These are phyloP conservation scores for Trypoxylus dichotomus DNA, from an alignment of 1,140 invertebrate genomes.

Conservation along the genomic window DNA sequence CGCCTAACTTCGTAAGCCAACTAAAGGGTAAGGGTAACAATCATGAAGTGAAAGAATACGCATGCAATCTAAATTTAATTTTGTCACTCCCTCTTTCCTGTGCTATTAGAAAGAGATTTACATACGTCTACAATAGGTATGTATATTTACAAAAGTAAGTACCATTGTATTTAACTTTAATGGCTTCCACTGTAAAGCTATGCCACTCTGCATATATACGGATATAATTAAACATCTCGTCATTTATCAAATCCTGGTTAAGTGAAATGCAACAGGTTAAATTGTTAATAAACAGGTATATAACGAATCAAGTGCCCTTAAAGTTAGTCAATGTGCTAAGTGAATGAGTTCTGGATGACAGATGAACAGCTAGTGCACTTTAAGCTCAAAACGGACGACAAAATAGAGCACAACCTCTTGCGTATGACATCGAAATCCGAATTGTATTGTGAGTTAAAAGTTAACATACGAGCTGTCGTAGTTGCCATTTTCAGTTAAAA, in stretches of 20 bases:
- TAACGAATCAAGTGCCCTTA: slow-evolving; percentile 9
- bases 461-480: background rate
- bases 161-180: slow-evolving; percentile 23
- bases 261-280: slow-evolving; percentile 23
- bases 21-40: background rate
- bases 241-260: slow-evolving; percentile 13
- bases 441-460: background rate
- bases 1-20: slow-evolving; percentile 8
- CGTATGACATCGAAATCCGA: background rate
- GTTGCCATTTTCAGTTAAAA: slow-evolving; percentile 4
- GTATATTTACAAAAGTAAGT: slow-evolving; percentile 12
- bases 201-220: slow-evolving; percentile 21
- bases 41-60: background rate
- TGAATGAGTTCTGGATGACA: slow-evolving; percentile 22
- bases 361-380: slow-evolving; percentile 10
- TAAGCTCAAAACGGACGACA: slow-evolving; percentile 10
- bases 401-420: slow-evolving; percentile 15
- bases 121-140: background rate
- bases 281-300: slow-evolving; percentile 20
- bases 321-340: slow-evolving; percentile 20
- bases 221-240: slow-evolving; percentile 4
- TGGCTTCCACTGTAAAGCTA: slow-evolving; percentile 24
- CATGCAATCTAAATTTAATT: slow-evolving; percentile 13
- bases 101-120: background rate
- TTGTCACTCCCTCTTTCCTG: background rate